These are phyloP conservation scores for Procavia capensis DNA, from an alignment of 2,113 vertebrate genomes.

Conservation along the genomic window DNA sequence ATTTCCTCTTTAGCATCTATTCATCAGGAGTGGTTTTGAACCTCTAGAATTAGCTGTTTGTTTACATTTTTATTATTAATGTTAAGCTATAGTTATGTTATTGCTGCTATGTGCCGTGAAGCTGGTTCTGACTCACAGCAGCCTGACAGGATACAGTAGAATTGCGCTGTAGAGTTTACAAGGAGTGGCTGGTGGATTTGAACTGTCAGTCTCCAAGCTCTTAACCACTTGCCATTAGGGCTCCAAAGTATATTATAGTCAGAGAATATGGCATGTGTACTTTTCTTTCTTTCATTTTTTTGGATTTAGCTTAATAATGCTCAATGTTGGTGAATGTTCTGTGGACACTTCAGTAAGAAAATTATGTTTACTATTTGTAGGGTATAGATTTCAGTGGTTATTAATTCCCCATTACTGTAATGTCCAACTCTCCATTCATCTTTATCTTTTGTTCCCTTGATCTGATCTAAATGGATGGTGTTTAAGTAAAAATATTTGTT, in stretches of 20 bases:
- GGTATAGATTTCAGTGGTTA: neutral
- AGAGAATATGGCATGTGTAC: neutral
- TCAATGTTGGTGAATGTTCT: neutral
- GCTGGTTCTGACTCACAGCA: too few species aligned
- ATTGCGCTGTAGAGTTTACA: too few species aligned
- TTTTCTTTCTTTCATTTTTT: neutral
- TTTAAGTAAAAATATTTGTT: neutral
- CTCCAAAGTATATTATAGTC: neutral
- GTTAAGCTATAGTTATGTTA: neutral
- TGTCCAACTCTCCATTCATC: neutral
- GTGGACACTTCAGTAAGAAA: neutral
- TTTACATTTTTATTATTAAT: neutral
- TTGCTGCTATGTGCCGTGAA: too few species aligned
- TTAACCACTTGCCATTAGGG: too few species aligned
- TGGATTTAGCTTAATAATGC: neutral
- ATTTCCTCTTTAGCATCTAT: neutral
- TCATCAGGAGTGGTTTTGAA: neutral
- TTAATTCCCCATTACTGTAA: neutral
- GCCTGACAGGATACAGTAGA: too few species aligned
- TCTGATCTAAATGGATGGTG: neutral
- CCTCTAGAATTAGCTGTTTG: neutral
- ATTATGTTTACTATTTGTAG: neutral
- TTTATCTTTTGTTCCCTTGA: neutral
- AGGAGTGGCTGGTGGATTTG: too few species aligned
- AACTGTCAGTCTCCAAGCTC: too few species aligned